Base-by-base conservation (phyloP, 2,888 invertebrate species). In the Empis stercorea region DNA sequence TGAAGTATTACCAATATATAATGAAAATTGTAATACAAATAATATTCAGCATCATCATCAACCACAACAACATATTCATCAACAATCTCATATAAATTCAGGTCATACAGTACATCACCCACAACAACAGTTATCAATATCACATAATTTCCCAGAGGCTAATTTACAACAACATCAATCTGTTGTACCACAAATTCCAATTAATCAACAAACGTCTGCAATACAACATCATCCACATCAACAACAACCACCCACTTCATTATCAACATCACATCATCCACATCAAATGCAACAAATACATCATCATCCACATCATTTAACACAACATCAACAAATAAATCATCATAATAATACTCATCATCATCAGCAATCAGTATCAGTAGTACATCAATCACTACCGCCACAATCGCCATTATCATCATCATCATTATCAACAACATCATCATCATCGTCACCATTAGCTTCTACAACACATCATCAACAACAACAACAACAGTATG, bases 61-160 rank as follows among this genome's bases (percentile, higher is more conserved):
- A 23, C 32, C 15, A 10, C 34, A 34, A 32, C 32, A 34, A n/a
- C 34, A 34, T 34, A 34, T 13, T 34, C 34, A 13, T 34, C 11
- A 10, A 1, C n/a, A 13, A 13, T n/a, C 4, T 3, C 11, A 34
- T 34, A 5, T n/a, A 34, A n/a, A 13, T n/a, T n/a, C n/a, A n/a
- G 7, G 7, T 34, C n/a, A 13, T 13, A 10, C 34, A n/a, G 5
- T 5, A 34, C 34, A 42, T 45, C 46, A 45, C 13, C 52, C 30
- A 36, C 52, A 51, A 9, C 52, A 48, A 39, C 54, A 52, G 15
- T 51, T 51, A 40, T 50, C 49, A 17, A 43, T 34, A 13, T n/a
- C 13, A 2, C 34, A 34, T 5, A 34, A 34, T n/a, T 34, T 13
- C n/a, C 48, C 10, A 54, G 51, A 46, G 46, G 49, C 45, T 34